Evolutionary conservation across 2,113 vertebrate species (phyloP).

Genomic region (Tupaia chinensis): DNA sequence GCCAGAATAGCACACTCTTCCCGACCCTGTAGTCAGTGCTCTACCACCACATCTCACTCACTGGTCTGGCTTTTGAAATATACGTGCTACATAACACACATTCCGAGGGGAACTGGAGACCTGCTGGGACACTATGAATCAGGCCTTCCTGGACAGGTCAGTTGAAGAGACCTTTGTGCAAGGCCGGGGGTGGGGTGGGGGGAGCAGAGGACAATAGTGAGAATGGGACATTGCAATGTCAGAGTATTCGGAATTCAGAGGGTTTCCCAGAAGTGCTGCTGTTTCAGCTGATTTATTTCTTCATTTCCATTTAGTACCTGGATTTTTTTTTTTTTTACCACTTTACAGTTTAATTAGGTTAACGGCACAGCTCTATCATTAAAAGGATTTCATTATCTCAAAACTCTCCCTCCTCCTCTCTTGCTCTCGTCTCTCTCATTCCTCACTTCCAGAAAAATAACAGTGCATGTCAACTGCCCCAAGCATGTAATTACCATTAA

Average conservation of each 20-base stretch:
- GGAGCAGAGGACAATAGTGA: conserved; percentile 37
- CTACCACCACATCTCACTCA: neutral
- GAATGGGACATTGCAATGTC: conserved; percentile 65
- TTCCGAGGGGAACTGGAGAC: conserved; percentile 29
- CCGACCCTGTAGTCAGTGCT: neutral
- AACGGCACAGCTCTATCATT: conserved; percentile 82
- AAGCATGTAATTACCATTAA: conserved; percentile 82
- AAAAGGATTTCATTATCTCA: conserved; percentile 84
- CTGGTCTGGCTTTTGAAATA: conserved; percentile 34
- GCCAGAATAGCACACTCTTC: neutral
- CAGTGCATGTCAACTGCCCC: conserved; percentile 75
- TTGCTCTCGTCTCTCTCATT: conserved; percentile 58
- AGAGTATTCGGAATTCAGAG: conserved; percentile 74
- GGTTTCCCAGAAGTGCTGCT: conserved; percentile 80
- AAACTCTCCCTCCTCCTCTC: conserved; percentile 69
- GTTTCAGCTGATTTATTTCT: conserved; percentile 78
- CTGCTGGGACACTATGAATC: conserved; percentile 55
- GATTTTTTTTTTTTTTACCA: conserved; percentile 72
- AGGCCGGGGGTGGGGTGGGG: neutral
- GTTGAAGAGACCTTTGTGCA: conserved; percentile 46
- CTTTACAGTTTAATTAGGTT: conserved; percentile 85
- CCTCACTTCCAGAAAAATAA: conserved; percentile 77
- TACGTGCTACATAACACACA: neutral
- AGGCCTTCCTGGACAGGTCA: conserved; percentile 66
- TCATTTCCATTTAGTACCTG: conserved; percentile 83